A percentile compares a stretch with the other conserved stretches of the same genome.
phyloP scores from a whole-genome alignment of 1,140 invertebrate species.

The Goniozus legneri region DNA sequence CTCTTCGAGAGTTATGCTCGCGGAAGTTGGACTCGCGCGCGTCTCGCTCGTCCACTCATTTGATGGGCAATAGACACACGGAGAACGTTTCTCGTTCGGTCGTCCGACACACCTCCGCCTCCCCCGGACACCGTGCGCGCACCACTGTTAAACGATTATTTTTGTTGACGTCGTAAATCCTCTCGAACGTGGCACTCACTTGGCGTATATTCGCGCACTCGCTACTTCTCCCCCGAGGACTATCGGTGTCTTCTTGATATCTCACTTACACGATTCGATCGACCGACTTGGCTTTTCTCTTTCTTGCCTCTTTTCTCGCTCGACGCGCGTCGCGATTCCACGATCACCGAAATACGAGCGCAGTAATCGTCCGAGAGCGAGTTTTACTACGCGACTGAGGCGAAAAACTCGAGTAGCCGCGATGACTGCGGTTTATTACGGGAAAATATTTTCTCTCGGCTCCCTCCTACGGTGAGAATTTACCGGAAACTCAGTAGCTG shows the following conservation, averaged over 20 bases:
- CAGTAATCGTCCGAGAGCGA: no score
- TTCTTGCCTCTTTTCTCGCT: no score
- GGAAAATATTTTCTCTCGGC: no score
- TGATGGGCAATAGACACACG: slow-evolving; percentile 34
- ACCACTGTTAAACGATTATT: slow-evolving; percentile 35
- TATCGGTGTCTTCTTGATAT: slow-evolving; percentile 28
- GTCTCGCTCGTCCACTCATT: slow-evolving; percentile 19
- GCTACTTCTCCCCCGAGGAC: slow-evolving; percentile 18
- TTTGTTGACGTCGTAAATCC: slow-evolving; percentile 37
- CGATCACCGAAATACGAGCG: no score
- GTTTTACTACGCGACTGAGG: no score
- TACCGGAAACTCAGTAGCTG: no score
- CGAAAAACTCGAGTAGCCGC: no score
- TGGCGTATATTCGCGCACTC: slow-evolving; percentile 22
- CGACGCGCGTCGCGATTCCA: no score
- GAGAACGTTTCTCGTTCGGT: slow-evolving; percentile 25
- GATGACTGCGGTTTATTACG: no score
- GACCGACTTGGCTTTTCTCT: no score
- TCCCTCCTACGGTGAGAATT: no score
- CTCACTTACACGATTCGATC: slow-evolving; percentile 24
- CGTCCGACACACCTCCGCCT: slow-evolving; percentile 15
- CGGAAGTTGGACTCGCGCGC: background rate
- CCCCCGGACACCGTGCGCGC: slow-evolving; percentile 1
- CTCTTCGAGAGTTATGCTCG: no score
- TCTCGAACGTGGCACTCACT: slow-evolving; percentile 27